Conservation (phyloP, 92 coral and sea anemone genomes). For the Ricordea florida region DNA sequence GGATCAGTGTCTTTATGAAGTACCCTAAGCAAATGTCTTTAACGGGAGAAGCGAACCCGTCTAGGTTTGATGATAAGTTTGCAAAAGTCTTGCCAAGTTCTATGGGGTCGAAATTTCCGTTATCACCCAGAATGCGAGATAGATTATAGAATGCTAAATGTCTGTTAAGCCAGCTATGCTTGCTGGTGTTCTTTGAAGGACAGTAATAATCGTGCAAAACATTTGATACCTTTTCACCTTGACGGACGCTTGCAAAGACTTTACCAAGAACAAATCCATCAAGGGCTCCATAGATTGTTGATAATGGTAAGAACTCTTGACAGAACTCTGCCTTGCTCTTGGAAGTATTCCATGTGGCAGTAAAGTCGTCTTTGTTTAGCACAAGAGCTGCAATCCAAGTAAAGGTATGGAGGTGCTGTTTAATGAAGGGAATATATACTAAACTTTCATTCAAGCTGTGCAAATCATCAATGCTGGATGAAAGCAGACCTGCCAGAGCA, state of each 20-base stretch:
- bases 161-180: constrained; percentile 10
- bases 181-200: not conserved
- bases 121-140: not conserved
- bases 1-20: not conserved
- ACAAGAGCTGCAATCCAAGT: not conserved
- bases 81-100: not conserved
- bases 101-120: not conserved
- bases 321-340: not conserved
- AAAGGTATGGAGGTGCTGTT: not conserved
- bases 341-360: constrained; percentile 24
- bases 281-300: constrained; percentile 37
- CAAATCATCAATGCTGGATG: constrained; percentile 6
- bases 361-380: not conserved
- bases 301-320: not conserved
- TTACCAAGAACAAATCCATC: constrained; percentile 53
- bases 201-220: constrained; percentile 46
- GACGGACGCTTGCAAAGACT: not conserved
- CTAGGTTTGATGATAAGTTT: not conserved
- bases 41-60: not conserved
- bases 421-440: not conserved
- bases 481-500: constrained; percentile 52
- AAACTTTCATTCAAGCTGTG: not conserved
- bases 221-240: constrained; percentile 29
- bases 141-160: not conserved
- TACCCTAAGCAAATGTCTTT: constrained; percentile 6